Base-by-base conservation (phyloP, 2,888 invertebrate genomes). In the Nudaria mundana region DNA sequence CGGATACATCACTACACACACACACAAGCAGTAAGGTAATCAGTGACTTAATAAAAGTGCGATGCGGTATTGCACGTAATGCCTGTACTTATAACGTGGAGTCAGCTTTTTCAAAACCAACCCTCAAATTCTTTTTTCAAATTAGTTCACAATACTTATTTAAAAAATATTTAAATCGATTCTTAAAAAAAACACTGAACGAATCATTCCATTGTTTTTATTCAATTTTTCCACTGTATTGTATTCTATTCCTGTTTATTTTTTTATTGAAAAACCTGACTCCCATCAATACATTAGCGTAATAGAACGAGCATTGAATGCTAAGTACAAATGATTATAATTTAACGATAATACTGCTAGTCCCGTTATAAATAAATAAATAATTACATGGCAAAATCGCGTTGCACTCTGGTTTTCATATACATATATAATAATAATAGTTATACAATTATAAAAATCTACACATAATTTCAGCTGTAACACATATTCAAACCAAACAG, bases 401-500 rank as follows among this genome's bases (percentile, higher is more conserved):
- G 68, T 81, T 71, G 85, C 88, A 84, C 81, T 72, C 81, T 78
- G 88, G 88, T 88, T 88, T 88, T 88, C 88, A 88, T 87, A 80
- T 80, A 71, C 86, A 83, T 81, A 73, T 81, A 77, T 83, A 82
- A 79, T 82, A 81, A 75, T 73, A 82, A 82, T 83, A 84, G 78
- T 83, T 78, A 78, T 82, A 81, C 76, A 76, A 79, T 76, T 79
- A 78, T 78, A 68, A 77, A 48, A 82, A 63, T 71, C 79, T 87
- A 83, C 84, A 84, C 85, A 79, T 86, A 81, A 85, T 76, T 85
- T 83, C 86, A 84, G 68, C 81, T 81, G 81, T 87, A 86, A 80
- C 80, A 84, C 87, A 79, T 88, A 88, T 84, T 87, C 87, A 87
- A 88, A 86, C 86, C 82, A 85, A 86, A 83, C 78, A 81, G 68